Base-by-base conservation (phyloP, 2,797 vertebrate species). In the Lophius americanus region DNA sequence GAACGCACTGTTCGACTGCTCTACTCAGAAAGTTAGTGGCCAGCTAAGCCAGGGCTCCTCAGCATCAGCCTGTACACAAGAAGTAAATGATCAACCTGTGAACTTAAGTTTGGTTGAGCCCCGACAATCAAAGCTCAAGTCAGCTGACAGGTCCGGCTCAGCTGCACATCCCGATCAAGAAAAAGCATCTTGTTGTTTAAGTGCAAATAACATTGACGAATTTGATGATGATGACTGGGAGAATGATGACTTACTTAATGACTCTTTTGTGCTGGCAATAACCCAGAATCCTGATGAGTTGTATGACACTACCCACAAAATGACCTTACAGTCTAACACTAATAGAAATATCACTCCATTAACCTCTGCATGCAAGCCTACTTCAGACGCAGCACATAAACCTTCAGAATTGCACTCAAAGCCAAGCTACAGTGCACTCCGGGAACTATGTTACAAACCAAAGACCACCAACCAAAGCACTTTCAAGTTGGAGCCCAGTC, bases 141-240 rank as follows among this genome's bases (percentile, higher is more conserved):
- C 60, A 7, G 53, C 54, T 23, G 59, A 58, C 2, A 47, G 32
- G 53, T 61, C 70, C 11, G 42, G 7, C 54, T 14, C 70, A 7
- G 43, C 67, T 41, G 33, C 68, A 23, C 43, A 7, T 55, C 54
- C 66, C 32, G 64, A 73, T 33, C 44, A 43, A 54, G 55, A 49
- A 56, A 73, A 53, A 13, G 64, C 53, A 41, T 13, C 70, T 2
- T 13, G 55, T 11, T 62, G 57, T 49, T 43, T 44, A 3, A 52
- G 13, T 3, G 14, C 33, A 2, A 79, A 71, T 51, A 75, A 65
- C 6, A 63, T 78, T 33, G 86, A 91, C 23, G 89, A 93, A 59
- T 95, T 96, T 88, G 91, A 93, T 4, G 96, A 97, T 5, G 95
- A 97, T 5, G 95, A 96, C 86, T 97, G 97, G 79, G 97, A 95